Percentiles rank a stretch among this genome's conserved stretches.
phyloP scores from a whole-genome alignment of 2,888 invertebrate genomes.

The Volucella inanis region DNA sequence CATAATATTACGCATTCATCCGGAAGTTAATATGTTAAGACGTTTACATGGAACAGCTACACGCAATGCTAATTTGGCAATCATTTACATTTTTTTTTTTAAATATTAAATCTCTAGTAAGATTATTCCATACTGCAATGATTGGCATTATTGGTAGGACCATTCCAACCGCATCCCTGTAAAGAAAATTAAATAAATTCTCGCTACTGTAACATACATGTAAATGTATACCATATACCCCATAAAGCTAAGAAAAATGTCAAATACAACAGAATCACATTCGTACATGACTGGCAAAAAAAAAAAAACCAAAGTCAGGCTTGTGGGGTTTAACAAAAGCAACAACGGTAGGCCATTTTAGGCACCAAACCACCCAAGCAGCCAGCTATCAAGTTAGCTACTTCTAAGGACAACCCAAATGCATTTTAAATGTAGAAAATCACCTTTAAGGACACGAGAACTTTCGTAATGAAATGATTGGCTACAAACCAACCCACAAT shows the following conservation, averaged over 20 bases:
- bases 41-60: too few relatives aligned
- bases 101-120: too few relatives aligned
- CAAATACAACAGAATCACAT: neutral
- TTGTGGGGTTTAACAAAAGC: conserved; percentile 1
- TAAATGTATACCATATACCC: too few relatives aligned
- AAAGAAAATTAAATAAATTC: too few relatives aligned
- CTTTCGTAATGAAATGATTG: conserved; percentile 76
- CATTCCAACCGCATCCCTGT: too few relatives aligned
- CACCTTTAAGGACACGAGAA: conserved; percentile 76
- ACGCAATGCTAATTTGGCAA: too few relatives aligned
- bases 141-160: too few relatives aligned
- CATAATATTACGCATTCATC: too few relatives aligned
- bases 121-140: too few relatives aligned
- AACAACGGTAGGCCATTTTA: neutral
- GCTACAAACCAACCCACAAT: conserved; percentile 75
- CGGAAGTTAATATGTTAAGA: too few relatives aligned
- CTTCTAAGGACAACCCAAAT: conserved; percentile 75
- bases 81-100: too few relatives aligned
- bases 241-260: neutral
- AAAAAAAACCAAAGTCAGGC: conserved; percentile 6
- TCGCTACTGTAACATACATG: too few relatives aligned
- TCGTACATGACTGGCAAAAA: neutral
- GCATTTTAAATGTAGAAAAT: conserved; percentile 76
- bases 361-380: neutral
- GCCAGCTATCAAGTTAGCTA: conserved; percentile 6